Evolutionary conservation across 2,797 vertebrate genomes (phyloP).

Genomic region (Urocyon cinereoargenteus): DNA sequence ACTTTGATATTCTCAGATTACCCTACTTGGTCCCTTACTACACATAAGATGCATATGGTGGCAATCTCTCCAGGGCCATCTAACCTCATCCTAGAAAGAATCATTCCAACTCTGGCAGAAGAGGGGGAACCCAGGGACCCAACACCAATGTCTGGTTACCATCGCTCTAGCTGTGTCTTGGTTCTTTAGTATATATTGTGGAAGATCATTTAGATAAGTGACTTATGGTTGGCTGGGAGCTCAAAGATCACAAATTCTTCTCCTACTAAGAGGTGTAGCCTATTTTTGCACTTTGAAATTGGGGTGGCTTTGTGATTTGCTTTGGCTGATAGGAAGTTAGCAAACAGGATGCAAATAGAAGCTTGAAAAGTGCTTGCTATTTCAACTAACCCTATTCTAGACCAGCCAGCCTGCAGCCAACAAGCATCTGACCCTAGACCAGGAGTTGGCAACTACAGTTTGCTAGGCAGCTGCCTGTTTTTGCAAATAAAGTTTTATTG

Average conservation of each 20-base stretch:
- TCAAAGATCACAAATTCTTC: background rate
- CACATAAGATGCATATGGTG: background rate
- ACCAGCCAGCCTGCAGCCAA: background rate
- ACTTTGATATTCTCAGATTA: background rate
- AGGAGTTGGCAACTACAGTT: background rate
- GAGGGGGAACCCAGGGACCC: background rate
- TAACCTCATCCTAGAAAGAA: background rate
- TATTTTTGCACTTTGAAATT: slow-evolving; percentile 5
- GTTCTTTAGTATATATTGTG: background rate
- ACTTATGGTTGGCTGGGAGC: background rate
- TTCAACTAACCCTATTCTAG: background rate
- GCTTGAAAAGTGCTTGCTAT: background rate
- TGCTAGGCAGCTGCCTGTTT: background rate
- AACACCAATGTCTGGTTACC: background rate
- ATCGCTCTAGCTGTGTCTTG: background rate
- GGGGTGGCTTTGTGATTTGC: background rate
- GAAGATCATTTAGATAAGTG: background rate
- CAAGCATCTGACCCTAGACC: background rate
- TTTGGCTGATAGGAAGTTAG: slow-evolving; percentile 4
- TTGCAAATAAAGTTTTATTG: slow-evolving; percentile 53
- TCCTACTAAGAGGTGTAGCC: background rate
- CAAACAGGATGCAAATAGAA: background rate
- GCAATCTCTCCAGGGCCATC: background rate
- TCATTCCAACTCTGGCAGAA: background rate
- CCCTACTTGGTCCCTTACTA: background rate